Evolutionary conservation across 2,888 invertebrate species (phyloP).

Genomic region (Prosopocoilus inquinatus): DNA sequence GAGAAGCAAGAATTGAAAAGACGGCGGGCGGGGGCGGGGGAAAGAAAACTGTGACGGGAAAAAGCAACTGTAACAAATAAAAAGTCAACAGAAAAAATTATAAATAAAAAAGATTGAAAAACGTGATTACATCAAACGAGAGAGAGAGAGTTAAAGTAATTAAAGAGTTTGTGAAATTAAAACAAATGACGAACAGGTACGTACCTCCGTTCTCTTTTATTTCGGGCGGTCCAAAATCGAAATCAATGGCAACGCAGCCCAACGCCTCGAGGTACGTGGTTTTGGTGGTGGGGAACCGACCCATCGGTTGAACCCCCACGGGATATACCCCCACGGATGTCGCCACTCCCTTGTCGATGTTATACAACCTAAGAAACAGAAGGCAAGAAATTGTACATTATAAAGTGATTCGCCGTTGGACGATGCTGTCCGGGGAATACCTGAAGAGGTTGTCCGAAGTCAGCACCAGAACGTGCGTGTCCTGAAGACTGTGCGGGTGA

Average conservation of each 20-base stretch:
- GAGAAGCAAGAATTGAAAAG: too few species aligned
- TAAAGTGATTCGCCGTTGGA: background rate
- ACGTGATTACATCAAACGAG: too few species aligned
- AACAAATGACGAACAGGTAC: background rate
- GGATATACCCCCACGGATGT: conserved; percentile 35
- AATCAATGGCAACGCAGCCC: conserved; percentile 86
- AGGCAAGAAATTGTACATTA: conserved; percentile 3
- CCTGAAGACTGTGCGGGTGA: conserved; percentile 79
- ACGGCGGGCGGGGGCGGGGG: too few species aligned
- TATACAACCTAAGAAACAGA: conserved; percentile 41
- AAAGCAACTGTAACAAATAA: too few species aligned
- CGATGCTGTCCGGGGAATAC: conserved; percentile 48
- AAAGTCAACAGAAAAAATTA: too few species aligned
- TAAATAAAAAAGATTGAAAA: too few species aligned
- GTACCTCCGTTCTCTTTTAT: conserved; percentile 9
- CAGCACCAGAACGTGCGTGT: conserved; percentile 75
- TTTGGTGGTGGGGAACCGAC: conserved; percentile 44
- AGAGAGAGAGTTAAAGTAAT: too few species aligned
- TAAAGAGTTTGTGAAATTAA: background rate
- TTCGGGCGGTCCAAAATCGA: conserved; percentile 71
- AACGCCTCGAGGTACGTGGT: conserved; percentile 51
- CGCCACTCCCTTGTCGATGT: conserved; percentile 39
- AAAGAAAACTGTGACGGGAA: too few species aligned
- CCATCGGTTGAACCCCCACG: conserved; percentile 44
- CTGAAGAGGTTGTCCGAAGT: conserved; percentile 85